Evolutionary conservation across 2,888 invertebrate species (phyloP).

Genomic region (Fissipunctia ypsillon): DNA sequence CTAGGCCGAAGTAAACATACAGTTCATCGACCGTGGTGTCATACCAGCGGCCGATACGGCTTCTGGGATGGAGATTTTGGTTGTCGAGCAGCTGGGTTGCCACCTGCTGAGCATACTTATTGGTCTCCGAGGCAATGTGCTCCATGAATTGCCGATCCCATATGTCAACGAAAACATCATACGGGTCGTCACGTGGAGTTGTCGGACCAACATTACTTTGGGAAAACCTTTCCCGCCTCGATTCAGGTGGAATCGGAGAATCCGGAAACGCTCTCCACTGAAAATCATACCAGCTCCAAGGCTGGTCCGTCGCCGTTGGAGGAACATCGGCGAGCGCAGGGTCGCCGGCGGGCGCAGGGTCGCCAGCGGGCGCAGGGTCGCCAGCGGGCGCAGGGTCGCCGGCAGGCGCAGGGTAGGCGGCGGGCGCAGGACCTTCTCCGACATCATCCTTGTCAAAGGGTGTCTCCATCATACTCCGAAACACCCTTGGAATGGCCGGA

Average conservation of each 20-base stretch:
- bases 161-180: slow-evolving; percentile 59
- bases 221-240: slow-evolving; percentile 52
- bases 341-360: too few species aligned
- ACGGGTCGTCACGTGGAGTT: slow-evolving; percentile 47
- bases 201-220: slow-evolving; percentile 55
- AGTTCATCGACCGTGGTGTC: neutral
- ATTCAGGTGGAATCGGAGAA: slow-evolving; percentile 32
- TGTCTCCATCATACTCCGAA: too few species aligned
- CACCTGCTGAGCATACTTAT: slow-evolving; percentile 34
- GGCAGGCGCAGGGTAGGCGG: too few species aligned
- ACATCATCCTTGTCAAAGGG: neutral
- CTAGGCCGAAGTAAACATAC: neutral
- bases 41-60: neutral
- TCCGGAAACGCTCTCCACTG: slow-evolving; percentile 11
- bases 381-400: neutral
- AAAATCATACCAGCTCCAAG: neutral
- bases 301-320: neutral
- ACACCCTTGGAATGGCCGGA: too few species aligned
- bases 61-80: neutral
- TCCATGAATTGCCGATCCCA: slow-evolving; percentile 66
- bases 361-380: too few species aligned
- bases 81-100: neutral
- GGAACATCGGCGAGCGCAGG: too few species aligned
- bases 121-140: slow-evolving; percentile 61
- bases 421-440: too few species aligned